Percentiles rank a stretch among this genome's conserved stretches.
These are phyloP conservation scores for Eucriotettix oculatus DNA, from an alignment of 2,888 invertebrate species.

Conservation along the genomic window DNA sequence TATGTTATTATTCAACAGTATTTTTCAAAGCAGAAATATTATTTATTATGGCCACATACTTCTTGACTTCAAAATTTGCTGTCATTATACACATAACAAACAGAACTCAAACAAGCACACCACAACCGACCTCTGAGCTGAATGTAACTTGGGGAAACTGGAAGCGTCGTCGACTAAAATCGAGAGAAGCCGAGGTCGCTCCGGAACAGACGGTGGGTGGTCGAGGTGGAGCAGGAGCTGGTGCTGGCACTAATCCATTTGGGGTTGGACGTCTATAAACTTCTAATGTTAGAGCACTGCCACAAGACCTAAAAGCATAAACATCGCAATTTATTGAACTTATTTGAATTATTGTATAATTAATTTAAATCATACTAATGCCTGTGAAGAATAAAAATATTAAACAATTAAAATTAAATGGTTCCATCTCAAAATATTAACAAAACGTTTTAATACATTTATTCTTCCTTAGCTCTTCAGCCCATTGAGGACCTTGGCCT, in stretches of 20 bases:
- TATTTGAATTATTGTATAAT: too few relatives aligned
- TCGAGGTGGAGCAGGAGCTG: constrained; percentile 22
- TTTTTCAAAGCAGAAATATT: not conserved
- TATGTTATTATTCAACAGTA: not conserved
- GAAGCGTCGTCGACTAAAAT: constrained; percentile 40
- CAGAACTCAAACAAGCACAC: constrained; percentile 45
- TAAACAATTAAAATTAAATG: too few relatives aligned
- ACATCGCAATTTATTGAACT: too few relatives aligned
- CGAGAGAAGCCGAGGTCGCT: constrained; percentile 30
- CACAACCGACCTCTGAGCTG: constrained; percentile 82
- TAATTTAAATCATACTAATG: too few relatives aligned
- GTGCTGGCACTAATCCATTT: constrained; percentile 24
- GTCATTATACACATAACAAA: not conserved
- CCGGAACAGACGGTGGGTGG: constrained; percentile 41
- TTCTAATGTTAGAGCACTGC: constrained; percentile 51
- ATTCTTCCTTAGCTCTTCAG: too few relatives aligned
- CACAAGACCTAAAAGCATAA: constrained; percentile 40
- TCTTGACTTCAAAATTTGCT: not conserved
- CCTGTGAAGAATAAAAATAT: too few relatives aligned
- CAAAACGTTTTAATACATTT: too few relatives aligned
- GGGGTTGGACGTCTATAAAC: constrained; percentile 44
- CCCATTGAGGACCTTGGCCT: too few relatives aligned
- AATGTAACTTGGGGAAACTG: constrained; percentile 70
- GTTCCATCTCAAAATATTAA: too few relatives aligned
- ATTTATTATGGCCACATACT: constrained; percentile 1